These are phyloP conservation scores for Drosophila melanosoma DNA, from an alignment of 2,888 invertebrate genomes.

Conservation along the genomic window DNA sequence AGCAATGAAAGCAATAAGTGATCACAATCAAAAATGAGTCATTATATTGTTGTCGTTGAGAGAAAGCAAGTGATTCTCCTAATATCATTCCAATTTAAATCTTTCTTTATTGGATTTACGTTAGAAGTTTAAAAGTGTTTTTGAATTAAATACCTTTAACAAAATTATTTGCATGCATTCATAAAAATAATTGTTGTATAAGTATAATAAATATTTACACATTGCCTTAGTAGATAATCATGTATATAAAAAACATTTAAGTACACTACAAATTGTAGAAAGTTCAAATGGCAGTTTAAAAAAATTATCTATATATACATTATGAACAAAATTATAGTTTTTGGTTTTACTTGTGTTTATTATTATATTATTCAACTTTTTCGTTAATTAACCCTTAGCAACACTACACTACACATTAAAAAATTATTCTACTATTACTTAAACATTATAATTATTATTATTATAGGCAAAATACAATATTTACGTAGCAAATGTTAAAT, in stretches of 20 bases:
- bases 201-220: background rate
- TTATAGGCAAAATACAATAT: background rate
- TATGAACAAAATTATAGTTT: background rate
- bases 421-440: background rate
- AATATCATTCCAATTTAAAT: background rate
- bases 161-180: background rate
- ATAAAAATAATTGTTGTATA: background rate
- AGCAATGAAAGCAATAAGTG: constrained; percentile 30
- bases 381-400: background rate
- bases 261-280: background rate
- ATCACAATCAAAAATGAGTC: constrained; percentile 57
- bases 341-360: background rate
- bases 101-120: background rate
- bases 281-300: background rate
- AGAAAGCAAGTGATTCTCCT: constrained; percentile 28
- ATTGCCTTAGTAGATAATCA: background rate
- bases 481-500: background rate
- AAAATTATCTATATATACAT: background rate
- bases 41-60: constrained; percentile 15
- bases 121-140: background rate
- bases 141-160: background rate
- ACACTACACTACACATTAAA: background rate
- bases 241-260: background rate
- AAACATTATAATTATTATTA: background rate
- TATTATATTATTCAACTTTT: background rate